Conservation (phyloP, 2,113 vertebrate species). For the Trachemys scripta region DNA sequence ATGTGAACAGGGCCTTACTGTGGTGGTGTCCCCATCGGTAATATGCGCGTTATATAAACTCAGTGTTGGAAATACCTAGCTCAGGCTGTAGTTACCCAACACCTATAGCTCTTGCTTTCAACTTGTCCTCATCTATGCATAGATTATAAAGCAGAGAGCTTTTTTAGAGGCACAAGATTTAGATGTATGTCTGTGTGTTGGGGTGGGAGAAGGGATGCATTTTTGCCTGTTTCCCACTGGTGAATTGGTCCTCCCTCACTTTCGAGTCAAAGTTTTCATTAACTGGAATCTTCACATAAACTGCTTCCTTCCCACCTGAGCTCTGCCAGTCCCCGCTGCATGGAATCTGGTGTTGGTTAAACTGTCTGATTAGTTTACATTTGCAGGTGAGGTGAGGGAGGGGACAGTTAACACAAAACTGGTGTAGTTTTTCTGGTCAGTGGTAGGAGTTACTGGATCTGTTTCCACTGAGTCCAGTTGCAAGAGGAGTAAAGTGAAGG, state of each 20-base stretch:
- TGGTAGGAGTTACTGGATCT: accelerated
- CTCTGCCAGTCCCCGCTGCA: neutral
- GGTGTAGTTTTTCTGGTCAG: accelerated
- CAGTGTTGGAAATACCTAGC: neutral
- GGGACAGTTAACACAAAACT: accelerated
- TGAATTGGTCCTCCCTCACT: neutral
- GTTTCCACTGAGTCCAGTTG: too few relatives aligned
- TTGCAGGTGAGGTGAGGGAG: neutral
- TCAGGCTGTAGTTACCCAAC: neutral
- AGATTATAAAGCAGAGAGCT: neutral
- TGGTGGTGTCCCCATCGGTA: neutral
- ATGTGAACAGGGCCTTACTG: neutral
- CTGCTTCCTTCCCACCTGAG: neutral
- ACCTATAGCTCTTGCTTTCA: neutral
- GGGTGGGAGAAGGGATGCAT: neutral
- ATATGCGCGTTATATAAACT: neutral
- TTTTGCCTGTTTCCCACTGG: neutral
- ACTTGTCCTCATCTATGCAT: too few relatives aligned
- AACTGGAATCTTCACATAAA: neutral
- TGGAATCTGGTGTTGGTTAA: neutral
- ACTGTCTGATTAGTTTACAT: neutral
- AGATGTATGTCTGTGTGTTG: neutral
- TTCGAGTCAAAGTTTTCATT: neutral
- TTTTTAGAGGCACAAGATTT: neutral
- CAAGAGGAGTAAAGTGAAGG: neutral